phyloP scores from a whole-genome alignment of 2,113 vertebrate genomes.

The Ciconia maguari region DNA sequence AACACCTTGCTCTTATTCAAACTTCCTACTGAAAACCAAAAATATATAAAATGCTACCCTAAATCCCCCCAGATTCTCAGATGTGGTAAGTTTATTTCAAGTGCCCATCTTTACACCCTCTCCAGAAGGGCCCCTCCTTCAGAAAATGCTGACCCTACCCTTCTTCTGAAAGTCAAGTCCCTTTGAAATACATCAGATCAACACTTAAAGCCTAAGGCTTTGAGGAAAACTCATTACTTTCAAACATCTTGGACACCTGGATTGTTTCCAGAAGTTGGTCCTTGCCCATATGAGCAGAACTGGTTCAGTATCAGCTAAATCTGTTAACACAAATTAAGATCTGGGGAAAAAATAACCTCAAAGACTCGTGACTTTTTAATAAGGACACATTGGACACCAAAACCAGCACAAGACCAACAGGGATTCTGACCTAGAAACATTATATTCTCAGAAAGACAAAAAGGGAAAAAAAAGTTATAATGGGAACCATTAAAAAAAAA shows the following conservation, averaged over 20 bases:
- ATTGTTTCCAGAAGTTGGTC: neutral
- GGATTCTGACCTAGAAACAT: slow-evolving; percentile 50
- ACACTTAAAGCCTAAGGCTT: neutral
- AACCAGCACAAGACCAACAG: neutral
- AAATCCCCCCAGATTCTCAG: neutral
- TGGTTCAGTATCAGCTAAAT: slow-evolving; percentile 46
- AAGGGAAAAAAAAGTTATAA: neutral
- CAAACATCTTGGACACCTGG: neutral
- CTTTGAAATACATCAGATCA: slow-evolving; percentile 5
- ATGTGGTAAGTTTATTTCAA: neutral
- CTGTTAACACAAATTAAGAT: slow-evolving; percentile 33
- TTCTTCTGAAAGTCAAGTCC: neutral
- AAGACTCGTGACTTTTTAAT: slow-evolving; percentile 16
- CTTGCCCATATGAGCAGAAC: neutral
- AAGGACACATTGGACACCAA: neutral
- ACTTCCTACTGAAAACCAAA: neutral
- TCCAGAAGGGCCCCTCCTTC: neutral
- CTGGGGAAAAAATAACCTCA: slow-evolving; percentile 22
- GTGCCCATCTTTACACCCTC: neutral
- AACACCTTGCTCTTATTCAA: neutral
- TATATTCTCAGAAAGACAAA: slow-evolving; percentile 12
- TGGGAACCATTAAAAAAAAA: neutral
- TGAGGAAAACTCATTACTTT: slow-evolving; percentile 25
- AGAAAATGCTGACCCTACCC: neutral
- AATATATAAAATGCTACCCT: neutral